Evolutionary conservation across 2,888 invertebrate species (phyloP).

Genomic region (Stictocephala bisonia): DNA sequence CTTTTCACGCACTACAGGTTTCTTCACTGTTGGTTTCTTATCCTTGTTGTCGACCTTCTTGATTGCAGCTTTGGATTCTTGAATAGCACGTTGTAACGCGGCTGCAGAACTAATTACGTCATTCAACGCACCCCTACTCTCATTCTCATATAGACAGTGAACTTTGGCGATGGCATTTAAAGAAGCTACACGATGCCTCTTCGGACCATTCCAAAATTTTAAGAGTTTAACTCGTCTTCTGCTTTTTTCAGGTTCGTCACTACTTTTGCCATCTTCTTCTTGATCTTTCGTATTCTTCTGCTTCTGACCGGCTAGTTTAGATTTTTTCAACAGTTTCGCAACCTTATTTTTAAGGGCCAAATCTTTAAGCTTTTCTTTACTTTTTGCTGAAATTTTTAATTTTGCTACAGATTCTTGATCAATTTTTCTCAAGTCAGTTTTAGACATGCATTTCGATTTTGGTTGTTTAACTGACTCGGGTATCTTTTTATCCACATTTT

Average conservation of each 20-base stretch:
- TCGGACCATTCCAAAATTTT: slow-evolving; percentile 71
- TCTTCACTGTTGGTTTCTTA: slow-evolving; percentile 35
- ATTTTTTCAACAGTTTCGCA: slow-evolving; percentile 61
- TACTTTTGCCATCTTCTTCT: slow-evolving; percentile 61
- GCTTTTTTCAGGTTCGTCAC: slow-evolving; percentile 61
- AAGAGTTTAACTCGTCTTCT: slow-evolving; percentile 48
- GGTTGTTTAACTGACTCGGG: slow-evolving; percentile 67
- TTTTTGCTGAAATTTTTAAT: slow-evolving; percentile 54
- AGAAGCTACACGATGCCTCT: slow-evolving; percentile 87
- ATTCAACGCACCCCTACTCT: slow-evolving; percentile 63
- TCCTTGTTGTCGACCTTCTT: slow-evolving; percentile 56
- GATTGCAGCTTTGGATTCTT: slow-evolving; percentile 49
- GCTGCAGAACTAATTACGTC: slow-evolving; percentile 49
- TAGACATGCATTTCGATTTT: slow-evolving; percentile 64
- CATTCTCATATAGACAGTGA: slow-evolving; percentile 91
- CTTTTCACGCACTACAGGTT: slow-evolving; percentile 53
- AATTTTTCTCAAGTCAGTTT: slow-evolving; percentile 67
- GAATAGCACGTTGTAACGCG: slow-evolving; percentile 35
- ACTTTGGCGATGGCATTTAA: slow-evolving; percentile 91
- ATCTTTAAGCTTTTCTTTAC: slow-evolving; percentile 60
- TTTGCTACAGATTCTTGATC: slow-evolving; percentile 49
- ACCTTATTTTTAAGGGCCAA: slow-evolving; percentile 61
- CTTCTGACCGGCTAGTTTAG: slow-evolving; percentile 45
- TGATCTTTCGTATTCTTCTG: slow-evolving; percentile 43
- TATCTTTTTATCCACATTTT: slow-evolving; percentile 67